These are phyloP conservation scores for Silvanus unidentatus DNA, from an alignment of 2,888 invertebrate species.

Conservation along the genomic window DNA sequence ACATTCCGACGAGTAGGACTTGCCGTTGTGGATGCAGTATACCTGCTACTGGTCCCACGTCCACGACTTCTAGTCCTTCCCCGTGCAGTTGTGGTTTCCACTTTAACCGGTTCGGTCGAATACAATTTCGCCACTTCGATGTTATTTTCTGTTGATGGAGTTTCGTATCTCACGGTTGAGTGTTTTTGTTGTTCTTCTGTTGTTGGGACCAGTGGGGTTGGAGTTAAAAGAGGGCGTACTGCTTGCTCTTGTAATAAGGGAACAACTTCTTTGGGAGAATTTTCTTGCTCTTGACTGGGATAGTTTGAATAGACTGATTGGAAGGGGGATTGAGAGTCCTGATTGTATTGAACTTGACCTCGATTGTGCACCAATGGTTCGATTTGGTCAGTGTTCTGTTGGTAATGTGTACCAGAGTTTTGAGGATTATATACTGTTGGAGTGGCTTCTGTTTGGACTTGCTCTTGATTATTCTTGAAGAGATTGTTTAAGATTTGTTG, in stretches of 20 bases:
- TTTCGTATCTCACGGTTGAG: constrained; percentile 11
- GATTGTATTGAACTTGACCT: constrained; percentile 9
- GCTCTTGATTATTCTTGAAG: constrained; percentile 4
- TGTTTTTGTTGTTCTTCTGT: constrained; percentile 19
- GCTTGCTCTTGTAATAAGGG: constrained; percentile 54
- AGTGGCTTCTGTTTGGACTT: neutral
- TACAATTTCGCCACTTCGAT: constrained; percentile 25
- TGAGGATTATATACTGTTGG: neutral
- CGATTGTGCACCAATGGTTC: constrained; percentile 18
- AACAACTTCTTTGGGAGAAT: constrained; percentile 25
- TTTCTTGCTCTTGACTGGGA: constrained; percentile 1
- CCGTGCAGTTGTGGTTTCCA: constrained; percentile 40
- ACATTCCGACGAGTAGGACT: constrained; percentile 38
- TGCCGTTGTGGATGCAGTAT: constrained; percentile 43
- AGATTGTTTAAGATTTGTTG: constrained; percentile 15
- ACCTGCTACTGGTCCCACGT: constrained; percentile 44
- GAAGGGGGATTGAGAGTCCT: neutral
- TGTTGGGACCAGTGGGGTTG: constrained; percentile 37
- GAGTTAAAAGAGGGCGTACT: constrained; percentile 38
- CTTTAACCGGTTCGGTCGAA: constrained; percentile 42
- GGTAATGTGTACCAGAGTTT: constrained; percentile 35
- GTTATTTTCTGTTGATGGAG: constrained; percentile 30
- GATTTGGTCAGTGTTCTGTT: constrained; percentile 23
- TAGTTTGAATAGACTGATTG: neutral
- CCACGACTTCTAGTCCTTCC: constrained; percentile 43